These are phyloP conservation scores for Zalophus californianus DNA, from an alignment of 2,797 vertebrate species.

Conservation along the genomic window DNA sequence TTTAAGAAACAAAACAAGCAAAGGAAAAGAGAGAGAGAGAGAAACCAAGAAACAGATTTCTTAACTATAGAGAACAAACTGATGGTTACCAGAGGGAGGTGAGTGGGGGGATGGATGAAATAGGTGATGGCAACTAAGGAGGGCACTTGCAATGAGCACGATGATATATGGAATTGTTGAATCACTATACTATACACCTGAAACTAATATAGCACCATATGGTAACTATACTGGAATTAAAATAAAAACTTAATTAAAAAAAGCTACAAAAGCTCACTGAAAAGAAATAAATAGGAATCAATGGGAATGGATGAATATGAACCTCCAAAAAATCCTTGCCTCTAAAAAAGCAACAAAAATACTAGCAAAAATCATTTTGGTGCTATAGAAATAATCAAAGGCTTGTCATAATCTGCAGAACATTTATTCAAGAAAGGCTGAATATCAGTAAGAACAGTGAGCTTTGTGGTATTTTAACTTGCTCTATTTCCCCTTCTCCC, in stretches of 20 bases:
- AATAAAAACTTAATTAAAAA: neutral
- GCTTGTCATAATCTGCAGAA: neutral
- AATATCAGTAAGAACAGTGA: neutral
- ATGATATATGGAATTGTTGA: neutral
- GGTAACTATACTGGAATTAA: neutral
- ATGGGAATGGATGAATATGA: neutral
- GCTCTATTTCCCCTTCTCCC: neutral
- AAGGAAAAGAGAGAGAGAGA: neutral
- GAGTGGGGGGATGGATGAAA: neutral
- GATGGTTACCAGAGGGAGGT: neutral
- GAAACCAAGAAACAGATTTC: neutral
- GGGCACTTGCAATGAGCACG: neutral
- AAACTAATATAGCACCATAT: neutral
- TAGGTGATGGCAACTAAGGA: neutral
- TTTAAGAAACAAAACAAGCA: neutral
- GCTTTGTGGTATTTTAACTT: constrained; percentile 12
- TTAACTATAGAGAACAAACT: neutral
- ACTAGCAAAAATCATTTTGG: neutral
- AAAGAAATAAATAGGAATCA: neutral
- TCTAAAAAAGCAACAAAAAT: neutral
- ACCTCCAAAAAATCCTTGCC: neutral
- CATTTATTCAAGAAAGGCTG: neutral
- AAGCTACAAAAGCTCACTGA: neutral
- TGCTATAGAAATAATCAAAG: neutral
- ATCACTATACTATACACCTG: neutral